Base-by-base conservation (phyloP, 2,888 invertebrate genomes). In the Laothoe populi region DNA sequence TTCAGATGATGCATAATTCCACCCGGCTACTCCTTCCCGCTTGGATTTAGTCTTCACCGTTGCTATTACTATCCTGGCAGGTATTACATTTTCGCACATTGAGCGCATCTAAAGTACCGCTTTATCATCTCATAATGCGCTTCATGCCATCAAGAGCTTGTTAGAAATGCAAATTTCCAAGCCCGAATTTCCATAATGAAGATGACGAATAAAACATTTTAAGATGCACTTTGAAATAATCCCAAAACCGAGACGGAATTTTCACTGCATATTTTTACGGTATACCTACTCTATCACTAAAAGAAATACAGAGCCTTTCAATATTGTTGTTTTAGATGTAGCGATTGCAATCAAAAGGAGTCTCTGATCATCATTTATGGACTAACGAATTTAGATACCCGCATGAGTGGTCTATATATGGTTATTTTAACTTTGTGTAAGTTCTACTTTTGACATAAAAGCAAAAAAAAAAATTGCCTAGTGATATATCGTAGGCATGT, bases 101-200 rank as follows among this genome's bases (percentile, higher is more conserved):
- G 4, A 19, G 44, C 44, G 44, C 44, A 44, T 44, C 44, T 44
- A 44, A 44, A 44, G 44, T 44, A 8, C 44, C 44, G 2, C 44
- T 44, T 44, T 44, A 44, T 44, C 57, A 57, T 21, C 11, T 19
- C 57, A 19, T 19, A 24, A 23, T 46, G 46, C 46, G 19, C 24
- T 24, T 13, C 24, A 24, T 44, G 19, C 44, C 46, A 21, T 46
- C 4, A 4, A 13, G 46, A 46, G 46, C 46, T 24, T 46, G 23
- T 46, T 46, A 46, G 4, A 24, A 13, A 24, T 46, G 46, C 23
- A 46, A 46, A 46, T 46, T 46, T 2, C 45, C 10, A 7, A 23
- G 23, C 23, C 46, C 13, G 23, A 11, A 46, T 46, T 46, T 23
- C 2, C 46, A 46, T 46, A 46, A 46, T 46, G 46, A 24, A 46